Conservation (phyloP, 2,888 invertebrate genomes). For the Tenthredo mesomela region DNA sequence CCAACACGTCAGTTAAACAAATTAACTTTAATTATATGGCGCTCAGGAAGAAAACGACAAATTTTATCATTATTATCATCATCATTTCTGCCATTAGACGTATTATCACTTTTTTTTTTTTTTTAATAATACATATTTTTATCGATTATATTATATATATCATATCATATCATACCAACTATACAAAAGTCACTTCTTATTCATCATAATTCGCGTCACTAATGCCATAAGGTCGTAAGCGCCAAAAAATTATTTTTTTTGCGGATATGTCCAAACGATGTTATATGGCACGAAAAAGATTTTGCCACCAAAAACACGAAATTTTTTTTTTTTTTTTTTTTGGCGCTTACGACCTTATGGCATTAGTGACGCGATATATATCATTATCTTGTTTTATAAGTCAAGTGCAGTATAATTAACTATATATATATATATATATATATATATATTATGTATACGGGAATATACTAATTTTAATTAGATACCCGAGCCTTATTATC, state of each 20-base stretch:
- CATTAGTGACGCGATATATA: too few relatives aligned
- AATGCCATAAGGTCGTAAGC: too few relatives aligned
- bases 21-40: neutral
- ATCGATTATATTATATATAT: neutral
- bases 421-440: neutral
- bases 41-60: neutral
- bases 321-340: too few relatives aligned
- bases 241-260: too few relatives aligned
- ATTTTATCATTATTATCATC: neutral
- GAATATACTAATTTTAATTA: neutral
- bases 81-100: neutral
- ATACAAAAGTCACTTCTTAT: neutral
- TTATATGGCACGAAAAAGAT: too few relatives aligned
- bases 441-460: neutral
- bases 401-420: neutral
- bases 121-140: neutral
- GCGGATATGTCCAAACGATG: too few relatives aligned
- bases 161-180: neutral
- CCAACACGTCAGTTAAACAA: neutral
- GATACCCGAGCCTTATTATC: neutral
- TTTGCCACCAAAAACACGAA: too few relatives aligned
- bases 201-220: too few relatives aligned
- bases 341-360: too few relatives aligned
- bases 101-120: neutral
- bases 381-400: conserved; percentile 7